phyloP scores from a whole-genome alignment of 2,113 vertebrate genomes.

The Bucco capensis region DNA sequence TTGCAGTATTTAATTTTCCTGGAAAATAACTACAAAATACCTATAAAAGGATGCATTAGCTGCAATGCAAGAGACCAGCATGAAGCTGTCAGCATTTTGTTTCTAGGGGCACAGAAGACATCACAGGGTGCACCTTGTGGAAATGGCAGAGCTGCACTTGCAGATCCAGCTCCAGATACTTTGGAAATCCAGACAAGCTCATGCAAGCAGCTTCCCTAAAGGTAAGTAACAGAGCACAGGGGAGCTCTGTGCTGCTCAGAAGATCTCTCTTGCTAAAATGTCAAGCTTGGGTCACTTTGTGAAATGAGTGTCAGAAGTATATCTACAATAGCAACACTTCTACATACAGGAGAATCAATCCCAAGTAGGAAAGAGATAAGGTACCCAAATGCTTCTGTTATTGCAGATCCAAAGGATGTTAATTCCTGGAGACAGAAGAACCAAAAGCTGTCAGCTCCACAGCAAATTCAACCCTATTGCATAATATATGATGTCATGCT shows the following conservation, averaged over 20 bases:
- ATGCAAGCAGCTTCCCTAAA: not conserved
- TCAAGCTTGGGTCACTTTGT: not conserved
- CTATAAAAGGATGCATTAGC: not conserved
- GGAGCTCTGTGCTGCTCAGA: not conserved
- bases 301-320: not conserved
- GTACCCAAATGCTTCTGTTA: not conserved
- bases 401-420: not conserved
- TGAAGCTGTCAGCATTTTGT: not conserved
- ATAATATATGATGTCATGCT: not conserved
- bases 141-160: not conserved
- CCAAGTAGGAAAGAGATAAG: not conserved
- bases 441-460: not conserved
- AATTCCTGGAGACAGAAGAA: not conserved
- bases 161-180: not conserved
- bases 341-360: not conserved
- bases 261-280: not conserved
- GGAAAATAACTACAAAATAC: not conserved
- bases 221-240: not conserved
- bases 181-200: not conserved
- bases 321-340: not conserved
- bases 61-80: not conserved
- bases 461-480: not conserved
- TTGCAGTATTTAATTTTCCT: not conserved
- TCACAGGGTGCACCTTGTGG: not conserved
- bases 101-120: not conserved